These are phyloP conservation scores for Anastrepha obliqua DNA, from an alignment of 1,140 invertebrate species.

Conservation along the genomic window DNA sequence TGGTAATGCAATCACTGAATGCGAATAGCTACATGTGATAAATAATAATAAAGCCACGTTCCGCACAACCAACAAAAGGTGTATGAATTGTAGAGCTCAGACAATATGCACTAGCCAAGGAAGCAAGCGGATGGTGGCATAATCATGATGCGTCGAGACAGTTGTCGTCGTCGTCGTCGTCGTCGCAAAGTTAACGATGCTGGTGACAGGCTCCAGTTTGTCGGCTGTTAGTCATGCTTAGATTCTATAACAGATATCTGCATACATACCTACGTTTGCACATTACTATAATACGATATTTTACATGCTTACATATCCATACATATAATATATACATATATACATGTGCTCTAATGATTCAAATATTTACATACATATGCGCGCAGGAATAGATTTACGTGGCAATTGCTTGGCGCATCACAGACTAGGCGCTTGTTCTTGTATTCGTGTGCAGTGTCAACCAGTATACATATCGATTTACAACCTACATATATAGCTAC, in stretches of 20 bases:
- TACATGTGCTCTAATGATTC: too few relatives aligned
- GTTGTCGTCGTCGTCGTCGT: not conserved
- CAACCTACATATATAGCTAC: not conserved
- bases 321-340: too few relatives aligned
- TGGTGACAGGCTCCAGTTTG: conserved; percentile 33
- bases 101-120: not conserved
- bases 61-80: not conserved
- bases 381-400: too few relatives aligned
- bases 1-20: conserved; percentile 22
- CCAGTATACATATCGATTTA: not conserved
- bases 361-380: too few relatives aligned
- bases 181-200: not conserved
- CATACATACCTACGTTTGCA: not conserved
- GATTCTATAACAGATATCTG: conserved; percentile 22
- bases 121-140: not conserved
- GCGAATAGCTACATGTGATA: conserved; percentile 26
- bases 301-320: too few relatives aligned
- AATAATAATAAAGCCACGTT: conserved; percentile 26
- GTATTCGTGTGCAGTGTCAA: not conserved
- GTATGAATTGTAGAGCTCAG: not conserved
- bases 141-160: not conserved
- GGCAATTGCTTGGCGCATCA: too few relatives aligned
- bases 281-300: too few relatives aligned
- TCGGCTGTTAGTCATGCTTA: conserved; percentile 46
- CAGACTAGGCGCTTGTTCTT: too few relatives aligned